phyloP scores from a whole-genome alignment of 2,888 invertebrate genomes.

The Anoplius nigerrimus region DNA sequence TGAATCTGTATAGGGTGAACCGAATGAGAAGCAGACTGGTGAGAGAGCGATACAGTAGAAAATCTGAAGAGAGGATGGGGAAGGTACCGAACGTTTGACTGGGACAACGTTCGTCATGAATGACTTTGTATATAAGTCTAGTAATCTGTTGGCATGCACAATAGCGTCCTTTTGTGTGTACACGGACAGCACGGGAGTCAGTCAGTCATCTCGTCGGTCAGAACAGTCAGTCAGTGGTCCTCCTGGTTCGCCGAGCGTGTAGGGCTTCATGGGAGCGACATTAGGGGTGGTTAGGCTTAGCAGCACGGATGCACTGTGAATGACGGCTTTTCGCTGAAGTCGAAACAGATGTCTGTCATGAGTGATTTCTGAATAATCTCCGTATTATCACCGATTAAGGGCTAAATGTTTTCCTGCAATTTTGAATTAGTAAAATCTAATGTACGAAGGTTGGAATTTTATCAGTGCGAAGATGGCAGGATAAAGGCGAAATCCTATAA shows the following conservation, averaged over 20 bases:
- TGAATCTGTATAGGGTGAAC: slow-evolving; percentile 42
- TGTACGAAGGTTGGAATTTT: no score
- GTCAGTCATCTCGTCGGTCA: slow-evolving; percentile 46
- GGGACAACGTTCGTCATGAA: slow-evolving; percentile 50
- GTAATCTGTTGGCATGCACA: slow-evolving; percentile 71
- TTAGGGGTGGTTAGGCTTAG: slow-evolving; percentile 36
- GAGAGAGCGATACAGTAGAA: neutral
- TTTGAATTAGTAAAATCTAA: neutral
- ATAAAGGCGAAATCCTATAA: no score
- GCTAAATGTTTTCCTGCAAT: neutral
- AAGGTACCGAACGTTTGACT: slow-evolving; percentile 8
- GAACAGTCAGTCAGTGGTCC: slow-evolving; percentile 42
- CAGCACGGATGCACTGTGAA: slow-evolving; percentile 9
- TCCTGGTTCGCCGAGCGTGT: slow-evolving; percentile 24
- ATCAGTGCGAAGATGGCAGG: no score
- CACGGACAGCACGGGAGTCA: slow-evolving; percentile 35
- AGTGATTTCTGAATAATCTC: slow-evolving; percentile 7
- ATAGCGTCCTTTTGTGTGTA: slow-evolving; percentile 56
- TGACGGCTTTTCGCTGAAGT: slow-evolving; percentile 12
- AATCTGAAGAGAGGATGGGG: slow-evolving; percentile 6
- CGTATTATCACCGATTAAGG: neutral
- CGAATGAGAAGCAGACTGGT: slow-evolving; percentile 7
- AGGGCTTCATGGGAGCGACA: slow-evolving; percentile 24
- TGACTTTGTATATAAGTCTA: slow-evolving; percentile 68
- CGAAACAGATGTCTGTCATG: slow-evolving; percentile 15